Conservation (phyloP, 2,888 invertebrate species). For the Nineta flava region DNA sequence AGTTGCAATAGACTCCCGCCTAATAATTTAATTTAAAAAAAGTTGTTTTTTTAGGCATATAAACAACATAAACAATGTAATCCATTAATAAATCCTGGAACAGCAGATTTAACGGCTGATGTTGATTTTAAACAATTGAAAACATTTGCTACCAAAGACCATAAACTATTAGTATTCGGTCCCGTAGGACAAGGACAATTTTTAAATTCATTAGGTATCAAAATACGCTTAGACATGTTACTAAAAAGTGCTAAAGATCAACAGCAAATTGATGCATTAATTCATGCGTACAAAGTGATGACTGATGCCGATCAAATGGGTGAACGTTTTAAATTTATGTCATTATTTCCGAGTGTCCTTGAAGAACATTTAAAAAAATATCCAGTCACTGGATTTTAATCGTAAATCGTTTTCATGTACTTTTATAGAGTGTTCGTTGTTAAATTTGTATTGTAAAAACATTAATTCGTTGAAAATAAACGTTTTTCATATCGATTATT, state of each 20-base stretch:
- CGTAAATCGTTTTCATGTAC: too few species aligned
- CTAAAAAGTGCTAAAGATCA: conserved; percentile 36
- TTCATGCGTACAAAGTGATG: conserved; percentile 68
- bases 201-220: conserved; percentile 65
- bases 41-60: too few species aligned
- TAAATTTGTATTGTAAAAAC: too few species aligned
- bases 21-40: too few species aligned
- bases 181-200: conserved; percentile 79
- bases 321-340: conserved; percentile 74
- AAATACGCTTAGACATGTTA: conserved; percentile 51
- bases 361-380: conserved; percentile 44
- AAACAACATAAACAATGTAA: too few species aligned
- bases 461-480: too few species aligned
- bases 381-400: conserved; percentile 63
- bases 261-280: conserved; percentile 43
- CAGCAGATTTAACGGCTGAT: conserved; percentile 94
- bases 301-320: conserved; percentile 80
- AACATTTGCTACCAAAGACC: too few species aligned
- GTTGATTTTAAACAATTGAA: conserved; percentile 81
- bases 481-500: too few species aligned
- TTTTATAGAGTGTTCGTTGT: too few species aligned
- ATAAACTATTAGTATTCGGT: conserved; percentile 55
- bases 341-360: conserved; percentile 63
- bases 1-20: too few species aligned
- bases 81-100: too few species aligned